A percentile compares a stretch with the other conserved stretches of the same genome.
These are phyloP conservation scores for Acleris literana DNA, from an alignment of 2,888 invertebrate genomes.

Conservation along the genomic window DNA sequence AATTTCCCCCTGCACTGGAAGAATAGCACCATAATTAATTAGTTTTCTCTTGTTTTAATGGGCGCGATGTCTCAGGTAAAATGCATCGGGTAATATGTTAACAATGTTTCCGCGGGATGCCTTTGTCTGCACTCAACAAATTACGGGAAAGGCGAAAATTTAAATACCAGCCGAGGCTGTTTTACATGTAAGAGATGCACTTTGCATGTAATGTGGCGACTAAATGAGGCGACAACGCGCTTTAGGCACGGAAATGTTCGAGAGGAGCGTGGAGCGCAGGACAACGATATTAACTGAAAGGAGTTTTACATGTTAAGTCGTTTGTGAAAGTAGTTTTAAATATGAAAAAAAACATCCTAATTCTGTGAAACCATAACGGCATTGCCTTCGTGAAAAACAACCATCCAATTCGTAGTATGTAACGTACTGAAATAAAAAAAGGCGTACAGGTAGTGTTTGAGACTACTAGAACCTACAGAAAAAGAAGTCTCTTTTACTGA, in stretches of 20 bases:
- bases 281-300: conserved; percentile 9
- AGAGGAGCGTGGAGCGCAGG: conserved; percentile 3
- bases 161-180: conserved; percentile 78
- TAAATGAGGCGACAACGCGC: conserved; percentile 68
- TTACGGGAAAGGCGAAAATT: conserved; percentile 80
- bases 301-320: conserved; percentile 1
- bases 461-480: too few species aligned
- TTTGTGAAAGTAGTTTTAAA: not conserved
- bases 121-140: conserved; percentile 78
- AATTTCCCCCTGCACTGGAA: conserved; percentile 4
- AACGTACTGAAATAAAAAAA: too few species aligned
- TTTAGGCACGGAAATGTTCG: conserved; percentile 34
- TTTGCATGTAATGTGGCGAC: conserved; percentile 77
- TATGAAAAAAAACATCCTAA: too few species aligned
- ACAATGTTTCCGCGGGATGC: conserved; percentile 69
- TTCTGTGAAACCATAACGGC: too few species aligned
- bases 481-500: too few species aligned
- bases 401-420: too few species aligned
- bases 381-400: too few species aligned
- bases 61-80: conserved; percentile 57
- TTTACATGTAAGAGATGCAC: conserved; percentile 83
- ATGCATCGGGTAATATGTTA: conserved; percentile 72
- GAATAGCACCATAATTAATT: conserved; percentile 37
- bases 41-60: conserved; percentile 33
- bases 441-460: too few species aligned